These are phyloP conservation scores for Melitaea cinxia DNA, from an alignment of 1,140 invertebrate genomes.

Conservation along the genomic window DNA sequence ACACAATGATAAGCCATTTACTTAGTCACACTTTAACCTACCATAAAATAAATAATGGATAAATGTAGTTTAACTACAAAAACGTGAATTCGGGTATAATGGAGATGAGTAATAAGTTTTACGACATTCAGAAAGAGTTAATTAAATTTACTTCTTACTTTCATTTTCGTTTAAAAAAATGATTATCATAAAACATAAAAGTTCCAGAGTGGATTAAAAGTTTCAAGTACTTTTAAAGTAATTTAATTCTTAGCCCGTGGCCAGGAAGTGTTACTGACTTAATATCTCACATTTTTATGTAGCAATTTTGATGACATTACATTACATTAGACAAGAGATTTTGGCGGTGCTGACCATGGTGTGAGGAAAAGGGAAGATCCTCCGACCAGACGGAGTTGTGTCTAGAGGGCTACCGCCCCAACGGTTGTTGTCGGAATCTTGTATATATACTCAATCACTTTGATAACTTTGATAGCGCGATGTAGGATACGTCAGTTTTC, in stretches of 20 bases:
- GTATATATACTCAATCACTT: no score
- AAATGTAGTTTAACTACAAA: no score
- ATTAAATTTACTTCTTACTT: conserved; percentile 38
- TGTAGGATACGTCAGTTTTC: no score
- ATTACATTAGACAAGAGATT: neutral
- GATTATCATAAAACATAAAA: conserved; percentile 43
- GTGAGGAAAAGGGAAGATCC: no score
- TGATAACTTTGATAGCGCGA: no score
- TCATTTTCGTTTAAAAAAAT: conserved; percentile 35
- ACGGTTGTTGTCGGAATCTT: no score
- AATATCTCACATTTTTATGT: conserved; percentile 25
- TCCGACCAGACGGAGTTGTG: no score
- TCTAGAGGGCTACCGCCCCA: no score
- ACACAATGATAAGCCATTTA: no score
- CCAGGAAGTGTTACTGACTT: conserved; percentile 31
- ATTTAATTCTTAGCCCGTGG: conserved; percentile 36
- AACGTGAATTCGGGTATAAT: neutral
- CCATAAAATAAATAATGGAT: neutral
- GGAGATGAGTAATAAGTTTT: neutral
- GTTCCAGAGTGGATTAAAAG: conserved; percentile 40
- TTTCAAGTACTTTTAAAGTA: conserved; percentile 32
- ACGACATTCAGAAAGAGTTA: conserved; percentile 34
- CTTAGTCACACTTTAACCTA: neutral
- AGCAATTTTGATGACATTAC: conserved; percentile 8
- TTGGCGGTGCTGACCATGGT: no score